Conservation (phyloP, 2,113 vertebrate genomes). For the Cichladusa arquata region DNA sequence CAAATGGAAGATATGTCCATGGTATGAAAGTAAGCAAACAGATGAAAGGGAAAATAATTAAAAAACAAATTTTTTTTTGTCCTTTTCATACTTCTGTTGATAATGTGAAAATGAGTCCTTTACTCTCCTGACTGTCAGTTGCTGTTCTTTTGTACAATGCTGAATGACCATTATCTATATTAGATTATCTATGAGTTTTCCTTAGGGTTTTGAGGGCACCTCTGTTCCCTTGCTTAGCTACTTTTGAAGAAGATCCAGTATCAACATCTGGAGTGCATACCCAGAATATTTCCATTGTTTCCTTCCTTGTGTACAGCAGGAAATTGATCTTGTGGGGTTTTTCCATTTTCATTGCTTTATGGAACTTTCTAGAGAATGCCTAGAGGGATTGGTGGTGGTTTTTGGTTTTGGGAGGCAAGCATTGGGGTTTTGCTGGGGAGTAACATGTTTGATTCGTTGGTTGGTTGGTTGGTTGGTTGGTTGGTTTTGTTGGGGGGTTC, state of each 20-base stretch:
- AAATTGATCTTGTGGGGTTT: accelerated
- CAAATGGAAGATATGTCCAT: not conserved
- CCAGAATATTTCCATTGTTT: not conserved
- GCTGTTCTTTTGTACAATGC: not conserved
- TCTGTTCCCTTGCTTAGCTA: not conserved
- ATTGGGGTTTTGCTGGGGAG: accelerated
- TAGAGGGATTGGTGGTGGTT: not conserved
- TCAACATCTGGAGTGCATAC: not conserved
- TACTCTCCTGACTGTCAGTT: not conserved
- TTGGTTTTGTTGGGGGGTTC: not conserved
- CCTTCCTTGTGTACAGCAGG: not conserved
- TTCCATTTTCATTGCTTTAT: not conserved
- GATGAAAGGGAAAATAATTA: not conserved
- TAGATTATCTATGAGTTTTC: not conserved
- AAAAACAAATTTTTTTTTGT: not conserved
- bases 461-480: not conserved
- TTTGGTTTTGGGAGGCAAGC: accelerated
- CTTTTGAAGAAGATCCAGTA: not conserved
- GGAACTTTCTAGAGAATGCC: not conserved
- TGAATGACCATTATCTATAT: not conserved
- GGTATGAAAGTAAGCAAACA: not conserved
- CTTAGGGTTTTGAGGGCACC: not conserved
- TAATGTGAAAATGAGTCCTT: not conserved
- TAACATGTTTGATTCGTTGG: not conserved
- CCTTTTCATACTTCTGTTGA: not conserved